A percentile compares a stretch with the other conserved stretches of the same genome.
Conservation (phyloP, 2,797 vertebrate species). For the Cottoperca gobio region DNA sequence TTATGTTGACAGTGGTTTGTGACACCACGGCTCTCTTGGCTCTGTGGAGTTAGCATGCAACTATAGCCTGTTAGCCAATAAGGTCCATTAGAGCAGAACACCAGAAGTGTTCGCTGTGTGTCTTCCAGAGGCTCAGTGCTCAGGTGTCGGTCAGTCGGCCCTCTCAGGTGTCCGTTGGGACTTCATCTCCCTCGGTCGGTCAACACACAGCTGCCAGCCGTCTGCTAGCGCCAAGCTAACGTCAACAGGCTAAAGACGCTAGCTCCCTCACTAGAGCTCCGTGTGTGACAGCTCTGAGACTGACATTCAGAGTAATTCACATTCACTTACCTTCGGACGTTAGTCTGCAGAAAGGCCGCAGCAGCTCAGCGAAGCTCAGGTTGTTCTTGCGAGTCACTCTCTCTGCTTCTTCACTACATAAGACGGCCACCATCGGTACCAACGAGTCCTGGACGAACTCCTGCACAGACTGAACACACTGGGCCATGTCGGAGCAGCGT, state of each 20-base stretch:
- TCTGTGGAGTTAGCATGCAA: not conserved
- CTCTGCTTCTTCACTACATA: slow-evolving; percentile 96
- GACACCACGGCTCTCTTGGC: not conserved
- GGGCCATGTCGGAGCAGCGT: slow-evolving; percentile 87
- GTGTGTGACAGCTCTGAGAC: not conserved
- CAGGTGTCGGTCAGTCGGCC: slow-evolving; percentile 38
- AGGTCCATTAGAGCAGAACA: not conserved
- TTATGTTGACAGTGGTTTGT: not conserved
- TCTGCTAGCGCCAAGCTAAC: slow-evolving; percentile 36
- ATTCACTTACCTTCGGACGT: slow-evolving; percentile 92
- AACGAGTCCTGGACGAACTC: slow-evolving; percentile 98
- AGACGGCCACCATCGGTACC: slow-evolving; percentile 95
- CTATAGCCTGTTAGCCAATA: slow-evolving; percentile 8
- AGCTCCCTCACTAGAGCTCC: not conserved
- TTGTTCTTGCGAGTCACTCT: slow-evolving; percentile 92
- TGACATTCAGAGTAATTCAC: too few species aligned
- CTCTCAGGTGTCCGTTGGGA: slow-evolving; percentile 43
- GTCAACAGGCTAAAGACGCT: not conserved
- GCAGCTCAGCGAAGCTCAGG: slow-evolving; percentile 93
- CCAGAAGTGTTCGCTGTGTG: not conserved
- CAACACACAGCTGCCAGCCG: slow-evolving; percentile 39
- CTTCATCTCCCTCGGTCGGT: slow-evolving; percentile 32
- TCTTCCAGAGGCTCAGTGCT: not conserved
- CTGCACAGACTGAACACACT: slow-evolving; percentile 95
- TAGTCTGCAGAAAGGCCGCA: slow-evolving; percentile 95